phyloP scores from a whole-genome alignment of 2,888 invertebrate species.

The Pandemis cinnamomeana region DNA sequence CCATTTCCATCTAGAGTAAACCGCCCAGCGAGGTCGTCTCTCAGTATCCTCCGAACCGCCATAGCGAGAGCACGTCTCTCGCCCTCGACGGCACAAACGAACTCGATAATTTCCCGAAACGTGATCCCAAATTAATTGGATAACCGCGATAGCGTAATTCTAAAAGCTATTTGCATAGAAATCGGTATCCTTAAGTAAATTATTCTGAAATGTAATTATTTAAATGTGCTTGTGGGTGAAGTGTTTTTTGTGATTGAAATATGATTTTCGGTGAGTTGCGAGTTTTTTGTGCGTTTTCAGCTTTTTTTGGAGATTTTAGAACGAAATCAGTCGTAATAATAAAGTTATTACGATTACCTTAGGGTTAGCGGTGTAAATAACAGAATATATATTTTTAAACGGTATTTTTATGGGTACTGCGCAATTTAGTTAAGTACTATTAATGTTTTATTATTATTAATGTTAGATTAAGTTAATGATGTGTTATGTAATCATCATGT shows the following conservation, averaged over 20 bases:
- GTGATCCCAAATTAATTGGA: conserved; percentile 48
- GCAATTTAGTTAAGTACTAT: too few relatives aligned
- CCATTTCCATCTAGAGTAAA: conserved; percentile 18
- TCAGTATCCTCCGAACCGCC: conserved; percentile 35
- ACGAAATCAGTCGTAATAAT: background rate
- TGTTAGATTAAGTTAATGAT: too few relatives aligned
- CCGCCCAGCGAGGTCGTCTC: conserved; percentile 18
- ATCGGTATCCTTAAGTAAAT: conserved; percentile 43
- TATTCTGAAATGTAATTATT: conserved; percentile 37
- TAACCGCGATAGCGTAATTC: conserved; percentile 44
- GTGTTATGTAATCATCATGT: too few relatives aligned
- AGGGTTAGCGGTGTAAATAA: background rate
- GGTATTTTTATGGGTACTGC: background rate
- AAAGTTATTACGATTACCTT: background rate
- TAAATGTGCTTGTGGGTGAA: conserved; percentile 39
- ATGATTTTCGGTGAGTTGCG: conserved; percentile 23
- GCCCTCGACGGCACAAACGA: conserved; percentile 4
- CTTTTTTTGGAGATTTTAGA: background rate
- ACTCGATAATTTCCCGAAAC: conserved; percentile 48
- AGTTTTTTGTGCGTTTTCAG: conserved; percentile 2
- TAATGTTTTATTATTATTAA: too few relatives aligned
- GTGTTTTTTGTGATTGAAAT: conserved; percentile 37
- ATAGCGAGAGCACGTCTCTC: conserved; percentile 38
- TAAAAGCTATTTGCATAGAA: conserved; percentile 51
- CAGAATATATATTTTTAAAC: background rate